Conservation (phyloP, 1,140 invertebrate genomes). For the Drosophila subpulchrella region DNA sequence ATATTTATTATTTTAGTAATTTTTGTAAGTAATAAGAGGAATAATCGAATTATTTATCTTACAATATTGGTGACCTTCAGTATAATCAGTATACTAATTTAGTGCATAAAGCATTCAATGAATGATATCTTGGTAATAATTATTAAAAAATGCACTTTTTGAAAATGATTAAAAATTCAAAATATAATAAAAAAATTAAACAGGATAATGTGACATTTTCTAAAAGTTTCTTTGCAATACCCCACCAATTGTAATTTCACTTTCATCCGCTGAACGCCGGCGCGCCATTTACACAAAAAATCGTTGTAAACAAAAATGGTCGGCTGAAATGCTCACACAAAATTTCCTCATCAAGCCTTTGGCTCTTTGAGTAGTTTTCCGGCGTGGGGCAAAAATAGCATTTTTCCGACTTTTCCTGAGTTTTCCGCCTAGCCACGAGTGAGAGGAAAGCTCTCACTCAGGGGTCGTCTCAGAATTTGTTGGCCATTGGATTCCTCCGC, state of each 20-base stretch:
- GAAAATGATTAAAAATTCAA: too few relatives aligned
- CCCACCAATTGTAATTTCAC: slow-evolving; percentile 7
- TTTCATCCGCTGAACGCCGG: slow-evolving; percentile 46
- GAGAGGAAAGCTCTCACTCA: slow-evolving; percentile 47
- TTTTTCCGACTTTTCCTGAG: slow-evolving; percentile 33
- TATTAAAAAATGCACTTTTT: too few relatives aligned
- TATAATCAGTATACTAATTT: too few relatives aligned
- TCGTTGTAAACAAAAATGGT: slow-evolving; percentile 30
- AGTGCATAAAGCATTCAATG: too few relatives aligned
- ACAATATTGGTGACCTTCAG: too few relatives aligned
- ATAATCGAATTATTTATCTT: too few relatives aligned
- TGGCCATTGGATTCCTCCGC: slow-evolving; percentile 41
- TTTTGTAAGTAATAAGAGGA: too few relatives aligned
- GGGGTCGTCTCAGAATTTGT: slow-evolving; percentile 26
- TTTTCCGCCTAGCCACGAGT: slow-evolving; percentile 48
- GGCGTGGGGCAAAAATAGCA: slow-evolving; percentile 56
- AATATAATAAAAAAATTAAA: too few relatives aligned
- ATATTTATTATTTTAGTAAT: too few relatives aligned
- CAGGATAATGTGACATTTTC: neutral
- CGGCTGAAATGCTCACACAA: slow-evolving; percentile 11
- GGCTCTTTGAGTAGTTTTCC: slow-evolving; percentile 59
- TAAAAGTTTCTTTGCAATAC: neutral
- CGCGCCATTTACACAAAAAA: slow-evolving; percentile 22
- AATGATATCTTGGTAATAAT: too few relatives aligned
- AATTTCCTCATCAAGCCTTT: slow-evolving; percentile 14